Evolutionary conservation across 2,888 invertebrate species (phyloP).

Genomic region (Cryptosula pallasiana): DNA sequence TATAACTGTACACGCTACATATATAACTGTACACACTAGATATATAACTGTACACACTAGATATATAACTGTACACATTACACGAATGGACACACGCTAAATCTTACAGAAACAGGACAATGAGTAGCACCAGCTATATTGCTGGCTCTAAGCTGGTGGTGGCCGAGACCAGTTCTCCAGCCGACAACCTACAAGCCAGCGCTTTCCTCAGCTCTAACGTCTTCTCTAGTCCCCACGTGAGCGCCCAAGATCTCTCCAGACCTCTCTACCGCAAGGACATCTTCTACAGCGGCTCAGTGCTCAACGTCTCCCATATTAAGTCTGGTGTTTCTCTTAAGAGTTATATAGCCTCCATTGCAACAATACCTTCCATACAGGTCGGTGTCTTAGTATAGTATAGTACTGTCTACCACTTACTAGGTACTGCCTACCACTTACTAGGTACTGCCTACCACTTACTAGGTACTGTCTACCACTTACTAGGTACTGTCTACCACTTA

Average conservation of each 20-base stretch:
- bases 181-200: conserved; percentile 4
- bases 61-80: no score
- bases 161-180: neutral
- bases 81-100: no score
- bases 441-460: no score
- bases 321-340: conserved; percentile 84
- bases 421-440: no score
- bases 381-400: no score
- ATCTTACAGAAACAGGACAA: neutral
- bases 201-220: neutral
- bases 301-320: conserved; percentile 76
- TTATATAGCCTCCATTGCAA: conserved; percentile 84
- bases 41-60: no score
- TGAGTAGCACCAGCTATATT: conserved; percentile 14
- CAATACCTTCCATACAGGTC: conserved; percentile 61
- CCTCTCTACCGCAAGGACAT: conserved; percentile 93
- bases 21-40: no score
- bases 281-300: conserved; percentile 92
- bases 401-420: no score
- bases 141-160: conserved; percentile 20
- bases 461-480: no score
- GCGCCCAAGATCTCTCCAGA: conserved; percentile 51
- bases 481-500: no score
- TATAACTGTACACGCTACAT: no score
- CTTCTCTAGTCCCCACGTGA: neutral